These are phyloP conservation scores for Tamandua tetradactyla DNA, from an alignment of 2,797 vertebrate genomes.

Conservation along the genomic window DNA sequence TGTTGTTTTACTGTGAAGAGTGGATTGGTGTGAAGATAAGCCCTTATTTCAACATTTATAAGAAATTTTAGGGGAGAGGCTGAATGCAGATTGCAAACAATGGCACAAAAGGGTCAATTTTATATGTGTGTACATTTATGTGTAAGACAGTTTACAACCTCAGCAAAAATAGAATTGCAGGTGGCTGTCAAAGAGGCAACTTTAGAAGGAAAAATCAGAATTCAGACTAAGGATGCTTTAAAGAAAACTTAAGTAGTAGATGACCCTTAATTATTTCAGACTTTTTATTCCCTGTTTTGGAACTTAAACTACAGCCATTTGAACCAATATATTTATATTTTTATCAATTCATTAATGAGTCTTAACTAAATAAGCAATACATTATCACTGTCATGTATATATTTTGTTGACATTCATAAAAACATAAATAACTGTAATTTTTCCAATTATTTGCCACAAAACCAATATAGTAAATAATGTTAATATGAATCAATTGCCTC, in stretches of 20 bases:
- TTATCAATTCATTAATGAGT: not conserved
- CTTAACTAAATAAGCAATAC: not conserved
- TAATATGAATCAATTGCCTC: not conserved
- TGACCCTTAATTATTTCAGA: conserved; percentile 17
- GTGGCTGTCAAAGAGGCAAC: conserved; percentile 4
- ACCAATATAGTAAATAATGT: not conserved
- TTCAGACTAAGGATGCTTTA: not conserved
- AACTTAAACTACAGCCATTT: not conserved
- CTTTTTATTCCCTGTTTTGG: not conserved
- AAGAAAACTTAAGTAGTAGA: not conserved
- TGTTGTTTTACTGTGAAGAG: not conserved
- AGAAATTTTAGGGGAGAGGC: not conserved
- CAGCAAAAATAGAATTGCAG: not conserved
- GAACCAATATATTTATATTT: not conserved
- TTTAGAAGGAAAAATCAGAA: conserved; percentile 44
- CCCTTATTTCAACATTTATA: not conserved
- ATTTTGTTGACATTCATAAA: not conserved
- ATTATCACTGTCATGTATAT: not conserved
- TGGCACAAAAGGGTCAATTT: rapidly evolving
- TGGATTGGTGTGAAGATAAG: not conserved
- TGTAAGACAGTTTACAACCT: not conserved
- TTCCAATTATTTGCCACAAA: not conserved
- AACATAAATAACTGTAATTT: not conserved
- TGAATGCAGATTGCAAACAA: conserved; percentile 5
- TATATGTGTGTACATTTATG: not conserved